Percentiles rank a stretch among this genome's conserved stretches.
These are phyloP conservation scores for Lanistes nyassanus DNA, from an alignment of 1,140 invertebrate genomes.

Conservation along the genomic window DNA sequence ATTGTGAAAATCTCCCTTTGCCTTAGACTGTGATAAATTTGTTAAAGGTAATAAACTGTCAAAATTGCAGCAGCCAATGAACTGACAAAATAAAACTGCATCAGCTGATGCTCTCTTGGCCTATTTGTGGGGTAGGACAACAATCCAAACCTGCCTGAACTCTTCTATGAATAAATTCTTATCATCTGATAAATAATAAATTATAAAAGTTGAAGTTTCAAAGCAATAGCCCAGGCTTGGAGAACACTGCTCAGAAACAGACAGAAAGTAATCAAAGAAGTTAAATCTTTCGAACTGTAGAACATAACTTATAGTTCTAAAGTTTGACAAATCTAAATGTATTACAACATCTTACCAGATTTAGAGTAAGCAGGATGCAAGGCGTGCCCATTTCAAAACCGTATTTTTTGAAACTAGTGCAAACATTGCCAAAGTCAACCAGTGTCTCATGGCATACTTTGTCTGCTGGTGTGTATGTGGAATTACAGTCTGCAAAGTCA, in stretches of 20 bases:
- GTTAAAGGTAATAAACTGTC: too few relatives aligned
- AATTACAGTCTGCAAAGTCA: conserved; percentile 22
- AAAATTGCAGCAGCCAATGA: too few relatives aligned
- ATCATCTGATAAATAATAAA: too few relatives aligned
- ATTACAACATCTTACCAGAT: conserved; percentile 21
- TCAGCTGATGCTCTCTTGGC: too few relatives aligned
- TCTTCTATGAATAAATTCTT: too few relatives aligned
- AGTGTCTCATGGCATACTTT: conserved; percentile 29
- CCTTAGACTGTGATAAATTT: too few relatives aligned
- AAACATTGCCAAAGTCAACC: conserved; percentile 13
- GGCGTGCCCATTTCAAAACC: conserved; percentile 29
- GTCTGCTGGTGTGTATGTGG: conserved; percentile 23
- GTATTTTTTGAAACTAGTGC: conserved; percentile 28
- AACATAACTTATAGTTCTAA: neutral
- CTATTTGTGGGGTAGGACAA: too few relatives aligned
- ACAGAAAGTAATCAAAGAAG: neutral
- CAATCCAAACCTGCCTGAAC: too few relatives aligned
- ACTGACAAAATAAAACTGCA: too few relatives aligned
- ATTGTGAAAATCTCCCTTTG: too few relatives aligned
- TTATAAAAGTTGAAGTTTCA: too few relatives aligned
- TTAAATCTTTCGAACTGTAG: neutral
- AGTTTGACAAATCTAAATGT: neutral
- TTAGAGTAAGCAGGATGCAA: conserved; percentile 31
- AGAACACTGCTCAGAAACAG: neutral
- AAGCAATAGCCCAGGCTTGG: too few relatives aligned